Conservation (phyloP, 2,797 vertebrate species). For the Ctenopoma multispine region DNA sequence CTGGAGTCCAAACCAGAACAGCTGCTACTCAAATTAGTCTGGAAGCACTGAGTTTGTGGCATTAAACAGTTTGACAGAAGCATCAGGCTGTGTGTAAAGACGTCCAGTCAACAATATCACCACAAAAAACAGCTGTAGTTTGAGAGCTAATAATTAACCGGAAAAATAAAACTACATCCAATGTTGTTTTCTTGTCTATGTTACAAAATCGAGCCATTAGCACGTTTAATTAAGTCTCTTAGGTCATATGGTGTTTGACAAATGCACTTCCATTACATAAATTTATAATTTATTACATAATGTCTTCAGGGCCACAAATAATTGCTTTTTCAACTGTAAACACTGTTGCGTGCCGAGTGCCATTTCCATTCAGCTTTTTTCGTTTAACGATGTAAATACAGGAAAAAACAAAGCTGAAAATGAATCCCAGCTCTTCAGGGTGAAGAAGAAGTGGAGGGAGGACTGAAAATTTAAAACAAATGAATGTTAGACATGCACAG, state of each 20-base stretch:
- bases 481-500: not conserved
- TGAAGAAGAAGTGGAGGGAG: not conserved
- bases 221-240: not conserved
- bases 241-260: not conserved
- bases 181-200: not conserved
- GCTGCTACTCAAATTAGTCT: no score
- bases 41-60: no score
- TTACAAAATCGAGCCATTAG: not conserved
- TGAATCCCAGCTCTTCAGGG: not conserved
- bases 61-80: no score
- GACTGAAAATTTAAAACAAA: not conserved
- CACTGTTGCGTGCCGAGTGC: not conserved
- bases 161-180: no score
- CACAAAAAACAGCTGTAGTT: not conserved
- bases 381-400: not conserved
- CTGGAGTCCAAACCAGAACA: no score
- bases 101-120: no score
- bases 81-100: no score
- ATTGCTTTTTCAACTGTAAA: not conserved
- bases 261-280: not conserved
- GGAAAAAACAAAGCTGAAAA: not conserved
- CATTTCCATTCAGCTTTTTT: not conserved
- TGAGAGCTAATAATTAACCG: no score
- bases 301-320: not conserved
- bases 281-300: not conserved